Base-by-base conservation (phyloP, 92 coral and sea anemone species). In the Meandrina meandrites region DNA sequence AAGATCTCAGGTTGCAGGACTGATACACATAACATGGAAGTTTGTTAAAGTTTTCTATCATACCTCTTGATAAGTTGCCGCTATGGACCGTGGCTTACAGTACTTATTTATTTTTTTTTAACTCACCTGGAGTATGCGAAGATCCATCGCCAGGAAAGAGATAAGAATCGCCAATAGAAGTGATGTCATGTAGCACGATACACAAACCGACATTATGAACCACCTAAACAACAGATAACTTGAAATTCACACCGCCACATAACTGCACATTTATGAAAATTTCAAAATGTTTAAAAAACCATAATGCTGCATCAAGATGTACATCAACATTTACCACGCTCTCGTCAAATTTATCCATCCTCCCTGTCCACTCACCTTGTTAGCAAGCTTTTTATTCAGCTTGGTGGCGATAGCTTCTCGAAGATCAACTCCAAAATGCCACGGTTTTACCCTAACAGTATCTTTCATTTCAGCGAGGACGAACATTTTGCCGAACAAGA, bases 81-180 rank as follows among this genome's bases (percentile, higher is more conserved):
- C 3, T 6, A 66, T n/a, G 68, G 27, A 13, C n/a, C 18, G 8
- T 57, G 64, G n/a, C n/a, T 57, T 0, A 53, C 68, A 5, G 68
- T 10, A 11, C 30, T 30, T 11, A 24, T 22, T 22, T n/a, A n/a
- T n/a, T n/a, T 11, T 1, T 11, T 27, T 30, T 10, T 8, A 86
- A 67, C 91, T 76, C 45, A 97, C 99, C 99, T 69, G 98, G 98
- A 35, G 99, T 97, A 86, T 95, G 98, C 13, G 99, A 97, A 24
- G 98, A 92, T 30, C 99, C 99, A 90, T 97, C 99, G 13, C 99
- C 98, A 22, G 99, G 99, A 31, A 97, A 93, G 51, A 97, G 84
- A 81, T 90, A 95, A 16, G 99, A 97, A 78, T 97, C 99, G 47
- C 98, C 99, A 75, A 95, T 95, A 64, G 90, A 88, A 22, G 93